phyloP scores from a whole-genome alignment of 2,797 vertebrate species.

The Sebastes jordani region DNA sequence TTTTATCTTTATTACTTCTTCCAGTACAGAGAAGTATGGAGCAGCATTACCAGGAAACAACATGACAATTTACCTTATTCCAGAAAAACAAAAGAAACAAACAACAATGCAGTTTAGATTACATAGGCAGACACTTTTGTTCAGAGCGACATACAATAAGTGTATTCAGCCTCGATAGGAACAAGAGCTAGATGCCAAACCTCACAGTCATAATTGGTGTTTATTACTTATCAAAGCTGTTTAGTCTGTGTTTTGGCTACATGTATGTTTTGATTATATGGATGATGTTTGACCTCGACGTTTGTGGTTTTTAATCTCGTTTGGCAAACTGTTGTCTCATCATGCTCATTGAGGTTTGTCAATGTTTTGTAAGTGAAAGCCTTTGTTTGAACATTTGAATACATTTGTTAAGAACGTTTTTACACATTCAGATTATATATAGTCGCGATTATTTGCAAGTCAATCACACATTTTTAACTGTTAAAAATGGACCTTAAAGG shows the following conservation, averaged over 20 bases:
- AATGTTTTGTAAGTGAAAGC: too few species aligned
- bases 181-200: neutral
- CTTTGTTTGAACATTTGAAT: too few species aligned
- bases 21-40: slow-evolving; percentile 17
- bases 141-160: neutral
- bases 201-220: neutral
- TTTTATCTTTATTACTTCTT: slow-evolving; percentile 71
- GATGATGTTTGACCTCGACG: neutral
- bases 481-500: too few species aligned
- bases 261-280: neutral
- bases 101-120: neutral
- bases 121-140: neutral
- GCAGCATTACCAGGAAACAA: neutral
- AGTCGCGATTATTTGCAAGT: too few species aligned
- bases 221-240: neutral
- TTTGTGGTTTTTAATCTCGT: neutral
- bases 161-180: neutral
- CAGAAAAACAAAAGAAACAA: slow-evolving; percentile 23
- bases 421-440: too few species aligned
- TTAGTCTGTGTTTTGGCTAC: neutral
- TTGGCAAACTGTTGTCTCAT: neutral
- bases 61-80: neutral
- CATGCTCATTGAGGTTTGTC: neutral
- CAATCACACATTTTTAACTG: too few species aligned
- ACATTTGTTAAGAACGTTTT: too few species aligned